Base-by-base conservation (phyloP, 2,113 vertebrate genomes). In the Hippocampus barbouri region DNA sequence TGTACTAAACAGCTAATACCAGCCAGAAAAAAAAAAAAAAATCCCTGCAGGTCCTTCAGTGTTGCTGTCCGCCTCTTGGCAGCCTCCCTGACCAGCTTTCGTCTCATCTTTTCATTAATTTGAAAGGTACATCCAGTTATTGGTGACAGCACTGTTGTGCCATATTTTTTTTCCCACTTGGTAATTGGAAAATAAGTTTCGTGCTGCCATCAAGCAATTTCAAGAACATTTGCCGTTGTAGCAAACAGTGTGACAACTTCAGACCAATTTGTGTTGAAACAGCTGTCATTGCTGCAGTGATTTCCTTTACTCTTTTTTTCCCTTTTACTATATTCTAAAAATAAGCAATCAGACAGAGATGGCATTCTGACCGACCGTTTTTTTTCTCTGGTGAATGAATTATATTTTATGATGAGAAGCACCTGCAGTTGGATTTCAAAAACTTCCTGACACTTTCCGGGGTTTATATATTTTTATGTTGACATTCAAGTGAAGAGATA, bases 301-400 rank as follows among this genome's bases (percentile, higher is more conserved):
- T 34, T 16, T 49, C 8, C 27, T 51, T 12, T 45, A 8, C 47
- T 61, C 25, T n/a, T 15, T 40, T 75, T 21, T 69, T 21, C 18
- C 18, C 57, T 40, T 68, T 9, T 69, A 5, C n/a, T 23, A 27
- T 73, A 4, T 67, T 14, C 18, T 69, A 43, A 66, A 75, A 75
- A 69, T 45, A 47, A 49, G 41, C 3, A 53, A 67, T 18, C 8
- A 61, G 41, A 23, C 54, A 70, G 14, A 45, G 2, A 57, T 25
- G n/a, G 68, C 38, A 43, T 21, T 11, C 41, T 41, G 23, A 56
- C 21, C 27, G 20, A 15, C 3, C 4, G 20, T 8, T 25, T 25
- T 70, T 54, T 43, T 72, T 54, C 57, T 64, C 49, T 56, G 21
- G 16, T 25, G 62, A 40, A 30, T 45, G 16, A 66, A 67, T 20